These are phyloP conservation scores for Orestias chungarensis DNA, from an alignment of 2,797 vertebrate genomes.

Conservation along the genomic window DNA sequence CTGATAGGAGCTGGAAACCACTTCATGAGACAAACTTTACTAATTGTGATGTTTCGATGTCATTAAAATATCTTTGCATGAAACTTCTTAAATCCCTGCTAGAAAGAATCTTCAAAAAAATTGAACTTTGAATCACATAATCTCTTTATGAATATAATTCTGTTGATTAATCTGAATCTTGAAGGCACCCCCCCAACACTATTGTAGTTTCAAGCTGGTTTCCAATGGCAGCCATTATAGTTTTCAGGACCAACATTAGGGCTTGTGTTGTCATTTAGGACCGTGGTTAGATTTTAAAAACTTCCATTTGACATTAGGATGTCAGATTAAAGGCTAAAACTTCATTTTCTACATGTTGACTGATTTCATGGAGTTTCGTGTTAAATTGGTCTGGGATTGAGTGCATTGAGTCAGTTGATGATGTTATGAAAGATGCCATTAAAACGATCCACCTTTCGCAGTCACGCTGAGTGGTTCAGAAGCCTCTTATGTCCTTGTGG, in stretches of 20 bases:
- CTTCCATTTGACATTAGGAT: conserved; percentile 53
- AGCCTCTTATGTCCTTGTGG: conserved; percentile 56
- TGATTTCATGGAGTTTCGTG: conserved; percentile 72
- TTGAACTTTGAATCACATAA: conserved; percentile 27
- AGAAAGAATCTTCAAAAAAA: conserved; percentile 38
- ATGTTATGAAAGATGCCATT: conserved; percentile 73
- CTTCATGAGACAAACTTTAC: not conserved
- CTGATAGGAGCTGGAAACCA: not conserved
- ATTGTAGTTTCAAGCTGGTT: conserved; percentile 36
- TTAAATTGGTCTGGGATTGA: conserved; percentile 70
- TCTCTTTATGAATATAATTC: conserved; percentile 41
- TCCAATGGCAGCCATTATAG: conserved; percentile 33
- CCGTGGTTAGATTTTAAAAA: conserved; percentile 36
- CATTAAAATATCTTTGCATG: not conserved
- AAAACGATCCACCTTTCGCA: conserved; percentile 68
- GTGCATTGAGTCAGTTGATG: conserved; percentile 72
- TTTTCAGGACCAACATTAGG: conserved; percentile 59
- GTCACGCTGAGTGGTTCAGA: conserved; percentile 64
- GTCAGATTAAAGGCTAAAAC: conserved; percentile 59
- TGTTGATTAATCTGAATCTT: conserved; percentile 59
- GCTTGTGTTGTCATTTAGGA: no score
- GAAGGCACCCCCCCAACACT: conserved; percentile 44
- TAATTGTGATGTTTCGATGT: not conserved
- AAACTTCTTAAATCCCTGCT: not conserved
- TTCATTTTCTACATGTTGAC: conserved; percentile 71